These are phyloP conservation scores for Hemibagrus wyckioides DNA, from an alignment of 2,113 vertebrate species.

Conservation along the genomic window DNA sequence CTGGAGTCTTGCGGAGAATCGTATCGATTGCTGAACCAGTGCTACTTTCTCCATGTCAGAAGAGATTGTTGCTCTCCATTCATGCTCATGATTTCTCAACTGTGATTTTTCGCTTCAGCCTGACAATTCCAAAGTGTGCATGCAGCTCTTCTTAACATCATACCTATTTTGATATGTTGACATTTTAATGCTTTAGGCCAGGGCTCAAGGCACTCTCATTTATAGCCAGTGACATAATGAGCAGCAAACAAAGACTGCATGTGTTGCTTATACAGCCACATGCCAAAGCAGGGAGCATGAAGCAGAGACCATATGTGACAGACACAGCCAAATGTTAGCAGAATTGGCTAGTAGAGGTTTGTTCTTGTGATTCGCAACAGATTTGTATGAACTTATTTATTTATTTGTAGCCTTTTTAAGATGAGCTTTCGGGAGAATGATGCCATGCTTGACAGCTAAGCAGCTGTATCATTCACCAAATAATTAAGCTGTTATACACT, in stretches of 20 bases:
- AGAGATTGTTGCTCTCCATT: constrained; percentile 19
- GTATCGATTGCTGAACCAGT: constrained; percentile 35
- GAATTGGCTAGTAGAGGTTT: constrained; percentile 19
- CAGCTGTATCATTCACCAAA: constrained; percentile 8
- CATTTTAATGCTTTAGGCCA: constrained; percentile 1
- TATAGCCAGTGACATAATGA: constrained; percentile 26
- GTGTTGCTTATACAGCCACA: constrained; percentile 24
- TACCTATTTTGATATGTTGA: not conserved
- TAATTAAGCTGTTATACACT: not conserved
- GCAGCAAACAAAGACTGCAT: constrained; percentile 15
- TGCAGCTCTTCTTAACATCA: not conserved
- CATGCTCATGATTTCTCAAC: not conserved
- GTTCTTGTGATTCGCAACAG: constrained; percentile 24
- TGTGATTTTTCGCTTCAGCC: not conserved
- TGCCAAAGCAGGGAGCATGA: constrained; percentile 27
- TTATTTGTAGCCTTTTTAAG: not conserved
- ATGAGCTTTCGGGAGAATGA: not conserved
- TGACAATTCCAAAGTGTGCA: not conserved
- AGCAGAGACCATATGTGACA: constrained; percentile 32
- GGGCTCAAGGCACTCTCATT: not conserved
- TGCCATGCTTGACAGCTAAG: constrained; percentile 20
- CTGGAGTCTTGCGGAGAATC: constrained; percentile 37
- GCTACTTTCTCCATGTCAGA: constrained; percentile 1
- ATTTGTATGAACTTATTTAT: constrained; percentile 1
- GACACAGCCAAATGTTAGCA: constrained; percentile 13